Evolutionary conservation across 2,113 vertebrate species (phyloP).

Genomic region (Urocolius indicus): DNA sequence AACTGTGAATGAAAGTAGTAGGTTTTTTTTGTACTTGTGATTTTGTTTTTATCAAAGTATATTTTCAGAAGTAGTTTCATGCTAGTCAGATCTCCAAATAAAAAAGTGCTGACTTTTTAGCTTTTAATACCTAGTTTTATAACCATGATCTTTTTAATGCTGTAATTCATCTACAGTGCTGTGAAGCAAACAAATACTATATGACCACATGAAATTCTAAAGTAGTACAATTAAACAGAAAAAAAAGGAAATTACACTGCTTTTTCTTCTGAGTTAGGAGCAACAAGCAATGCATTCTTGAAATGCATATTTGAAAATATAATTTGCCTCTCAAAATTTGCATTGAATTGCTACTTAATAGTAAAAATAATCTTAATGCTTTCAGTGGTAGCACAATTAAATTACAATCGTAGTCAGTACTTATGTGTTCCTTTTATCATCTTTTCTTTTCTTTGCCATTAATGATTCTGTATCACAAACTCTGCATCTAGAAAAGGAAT

Average conservation of each 20-base stretch:
- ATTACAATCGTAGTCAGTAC: background rate
- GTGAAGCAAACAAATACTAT: background rate
- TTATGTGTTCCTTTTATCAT: background rate
- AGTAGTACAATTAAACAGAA: background rate
- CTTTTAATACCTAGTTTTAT: background rate
- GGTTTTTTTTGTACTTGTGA: background rate
- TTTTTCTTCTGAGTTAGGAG: background rate
- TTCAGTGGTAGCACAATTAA: background rate
- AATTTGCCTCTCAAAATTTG: background rate
- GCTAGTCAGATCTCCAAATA: background rate
- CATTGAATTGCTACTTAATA: background rate
- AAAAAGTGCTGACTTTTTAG: background rate
- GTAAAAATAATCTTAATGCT: background rate
- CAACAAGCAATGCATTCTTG: background rate
- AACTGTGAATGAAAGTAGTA: background rate
- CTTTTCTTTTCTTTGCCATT: background rate
- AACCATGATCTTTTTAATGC: background rate
- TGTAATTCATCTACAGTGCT: background rate
- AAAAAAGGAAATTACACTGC: background rate
- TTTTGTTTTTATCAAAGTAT: background rate
- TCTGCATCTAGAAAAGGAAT: background rate
- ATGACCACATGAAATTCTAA: background rate
- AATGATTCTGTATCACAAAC: background rate
- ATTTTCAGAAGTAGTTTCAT: background rate
- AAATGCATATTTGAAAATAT: background rate